phyloP scores from a whole-genome alignment of 2,888 invertebrate genomes.

The Stenodema calcarata region DNA sequence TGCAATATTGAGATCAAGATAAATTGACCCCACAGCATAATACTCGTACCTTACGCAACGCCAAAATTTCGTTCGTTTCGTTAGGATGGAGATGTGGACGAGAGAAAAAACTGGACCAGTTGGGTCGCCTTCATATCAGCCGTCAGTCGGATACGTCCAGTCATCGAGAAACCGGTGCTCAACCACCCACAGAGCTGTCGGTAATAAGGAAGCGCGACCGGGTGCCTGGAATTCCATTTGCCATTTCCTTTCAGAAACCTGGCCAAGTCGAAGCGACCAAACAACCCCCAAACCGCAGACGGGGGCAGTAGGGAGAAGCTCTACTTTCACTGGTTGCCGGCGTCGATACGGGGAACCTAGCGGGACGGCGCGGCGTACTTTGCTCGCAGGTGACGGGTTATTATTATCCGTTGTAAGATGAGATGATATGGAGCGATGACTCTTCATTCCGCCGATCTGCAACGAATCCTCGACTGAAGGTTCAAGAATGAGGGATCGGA shows the following conservation, averaged over 20 bases:
- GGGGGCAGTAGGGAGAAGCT: background rate
- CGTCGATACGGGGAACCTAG: background rate
- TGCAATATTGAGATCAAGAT: background rate
- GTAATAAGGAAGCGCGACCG: background rate
- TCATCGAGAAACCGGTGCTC: constrained; percentile 22
- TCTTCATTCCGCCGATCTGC: background rate
- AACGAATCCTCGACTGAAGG: background rate
- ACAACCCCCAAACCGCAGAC: background rate
- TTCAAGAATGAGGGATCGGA: no score
- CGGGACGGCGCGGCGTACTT: background rate
- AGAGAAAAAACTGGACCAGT: background rate
- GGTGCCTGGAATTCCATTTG: constrained; percentile 8
- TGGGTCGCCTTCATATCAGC: background rate
- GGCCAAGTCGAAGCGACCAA: background rate
- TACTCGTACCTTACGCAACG: background rate
- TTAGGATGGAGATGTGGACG: background rate
- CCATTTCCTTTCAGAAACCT: background rate
- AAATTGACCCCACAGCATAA: background rate
- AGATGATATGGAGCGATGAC: background rate
- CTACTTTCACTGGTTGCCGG: background rate
- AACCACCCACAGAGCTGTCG: constrained; percentile 7
- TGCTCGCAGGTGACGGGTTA: background rate
- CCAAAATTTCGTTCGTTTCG: background rate
- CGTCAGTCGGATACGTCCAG: background rate
- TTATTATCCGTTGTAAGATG: background rate